Conservation (phyloP, 2,797 vertebrate species). For the Sebastes minor region DNA sequence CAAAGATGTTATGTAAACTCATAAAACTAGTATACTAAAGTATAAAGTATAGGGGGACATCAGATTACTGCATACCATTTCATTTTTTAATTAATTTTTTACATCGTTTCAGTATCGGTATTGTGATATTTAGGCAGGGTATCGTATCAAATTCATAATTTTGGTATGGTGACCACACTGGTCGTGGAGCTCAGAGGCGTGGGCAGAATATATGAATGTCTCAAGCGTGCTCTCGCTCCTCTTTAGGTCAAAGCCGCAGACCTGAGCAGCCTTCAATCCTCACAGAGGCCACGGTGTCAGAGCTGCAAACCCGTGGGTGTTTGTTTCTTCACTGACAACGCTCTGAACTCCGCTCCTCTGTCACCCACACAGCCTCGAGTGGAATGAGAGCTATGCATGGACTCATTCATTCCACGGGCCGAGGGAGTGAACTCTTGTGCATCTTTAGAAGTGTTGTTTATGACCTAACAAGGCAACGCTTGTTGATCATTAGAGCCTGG, state of each 20-base stretch:
- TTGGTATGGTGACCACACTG: not conserved
- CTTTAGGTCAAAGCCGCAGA: slow-evolving; percentile 25
- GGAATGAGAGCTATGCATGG: slow-evolving; percentile 67
- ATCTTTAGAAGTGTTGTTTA: slow-evolving; percentile 45
- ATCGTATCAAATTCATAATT: no score
- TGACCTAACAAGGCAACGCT: slow-evolving; percentile 46
- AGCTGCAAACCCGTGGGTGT: slow-evolving; percentile 69
- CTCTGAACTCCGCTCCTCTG: slow-evolving; percentile 39
- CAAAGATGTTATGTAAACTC: no score
- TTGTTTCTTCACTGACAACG: slow-evolving; percentile 68
- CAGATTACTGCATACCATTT: no score
- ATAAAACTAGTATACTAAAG: no score
- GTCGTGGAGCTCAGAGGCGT: not conserved
- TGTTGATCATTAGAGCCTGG: slow-evolving; percentile 62
- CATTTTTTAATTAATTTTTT: no score
- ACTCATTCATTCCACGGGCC: slow-evolving; percentile 59
- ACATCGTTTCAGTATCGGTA: no score
- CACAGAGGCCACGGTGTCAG: slow-evolving; percentile 57
- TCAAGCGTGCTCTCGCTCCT: slow-evolving; percentile 5
- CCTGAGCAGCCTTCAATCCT: slow-evolving; percentile 6
- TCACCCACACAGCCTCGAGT: slow-evolving; percentile 60
- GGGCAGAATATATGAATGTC: slow-evolving; percentile 11
- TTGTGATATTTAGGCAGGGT: no score
- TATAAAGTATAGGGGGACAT: no score
- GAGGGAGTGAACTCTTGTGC: slow-evolving; percentile 39